Evolutionary conservation across 2,888 invertebrate genomes (phyloP).

Genomic region (Tinea pellionella): DNA sequence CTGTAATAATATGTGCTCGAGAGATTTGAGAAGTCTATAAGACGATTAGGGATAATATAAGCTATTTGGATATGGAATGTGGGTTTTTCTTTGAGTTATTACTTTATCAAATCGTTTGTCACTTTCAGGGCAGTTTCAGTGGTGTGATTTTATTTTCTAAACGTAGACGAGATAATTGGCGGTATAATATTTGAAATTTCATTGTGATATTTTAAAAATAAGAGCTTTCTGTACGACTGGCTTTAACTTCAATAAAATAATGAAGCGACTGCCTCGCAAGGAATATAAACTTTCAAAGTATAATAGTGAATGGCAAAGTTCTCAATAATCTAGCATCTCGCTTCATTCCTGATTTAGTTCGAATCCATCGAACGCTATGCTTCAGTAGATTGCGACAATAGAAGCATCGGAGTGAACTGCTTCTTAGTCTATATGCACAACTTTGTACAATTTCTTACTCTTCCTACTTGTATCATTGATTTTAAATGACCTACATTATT

Average conservation of each 20-base stretch:
- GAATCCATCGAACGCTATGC: constrained; percentile 30
- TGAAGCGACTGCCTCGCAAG: background rate
- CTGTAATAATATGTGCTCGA: constrained; percentile 37
- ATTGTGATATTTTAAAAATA: too few relatives aligned
- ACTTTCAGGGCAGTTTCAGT: background rate
- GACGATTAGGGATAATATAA: constrained; percentile 12
- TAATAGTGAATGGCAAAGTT: constrained; percentile 15
- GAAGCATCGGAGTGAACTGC: background rate
- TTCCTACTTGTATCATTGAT: background rate
- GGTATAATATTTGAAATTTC: too few relatives aligned
- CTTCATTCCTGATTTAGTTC: constrained; percentile 58
- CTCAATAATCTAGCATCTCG: constrained; percentile 47
- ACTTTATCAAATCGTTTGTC: background rate
- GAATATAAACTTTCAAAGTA: constrained; percentile 8
- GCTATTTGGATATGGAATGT: constrained; percentile 4
- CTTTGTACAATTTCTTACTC: background rate
- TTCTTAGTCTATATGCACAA: background rate
- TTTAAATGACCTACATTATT: too few relatives aligned
- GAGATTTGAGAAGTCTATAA: constrained; percentile 39
- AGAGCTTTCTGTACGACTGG: too few relatives aligned
- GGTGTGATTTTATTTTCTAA: too few relatives aligned
- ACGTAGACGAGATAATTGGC: too few relatives aligned
- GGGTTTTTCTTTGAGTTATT: background rate
- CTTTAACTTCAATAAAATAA: background rate
- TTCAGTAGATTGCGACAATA: constrained; percentile 4